Percentiles rank a stretch among this genome's conserved stretches.
Conservation (phyloP, 2,113 vertebrate species). For the Oxyruncus cristatus region DNA sequence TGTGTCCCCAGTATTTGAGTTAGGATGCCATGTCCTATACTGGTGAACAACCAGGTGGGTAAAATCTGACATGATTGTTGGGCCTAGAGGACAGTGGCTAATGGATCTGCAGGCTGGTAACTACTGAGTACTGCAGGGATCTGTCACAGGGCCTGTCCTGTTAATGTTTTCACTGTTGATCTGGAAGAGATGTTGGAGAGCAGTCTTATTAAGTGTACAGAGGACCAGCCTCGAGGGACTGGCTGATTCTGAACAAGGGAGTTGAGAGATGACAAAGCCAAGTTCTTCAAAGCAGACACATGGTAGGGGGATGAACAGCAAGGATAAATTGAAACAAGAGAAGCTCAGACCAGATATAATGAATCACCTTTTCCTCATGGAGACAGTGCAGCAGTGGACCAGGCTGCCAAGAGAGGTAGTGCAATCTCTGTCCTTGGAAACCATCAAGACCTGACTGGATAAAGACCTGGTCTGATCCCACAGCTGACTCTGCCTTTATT, state of each 20-base stretch:
- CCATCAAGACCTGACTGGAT: not conserved
- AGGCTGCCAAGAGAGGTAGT: not conserved
- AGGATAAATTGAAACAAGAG: not conserved
- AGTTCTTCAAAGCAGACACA: not conserved
- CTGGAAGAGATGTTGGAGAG: not conserved
- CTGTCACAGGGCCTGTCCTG: not conserved
- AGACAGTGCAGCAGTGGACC: not conserved
- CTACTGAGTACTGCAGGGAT: not conserved
- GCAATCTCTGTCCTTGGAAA: not conserved
- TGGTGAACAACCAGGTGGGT: not conserved
- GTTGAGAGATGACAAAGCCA: not conserved
- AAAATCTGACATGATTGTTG: not conserved
- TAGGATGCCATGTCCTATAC: not conserved
- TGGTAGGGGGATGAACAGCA: not conserved
- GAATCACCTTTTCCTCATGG: not conserved
- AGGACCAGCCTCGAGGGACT: not conserved
- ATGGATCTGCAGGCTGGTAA: not conserved
- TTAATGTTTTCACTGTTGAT: not conserved
- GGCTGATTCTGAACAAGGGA: not conserved
- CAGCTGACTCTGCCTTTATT: not conserved
- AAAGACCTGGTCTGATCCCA: not conserved
- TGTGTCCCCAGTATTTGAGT: not conserved
- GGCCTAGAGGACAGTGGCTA: not conserved
- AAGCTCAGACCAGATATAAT: not conserved
- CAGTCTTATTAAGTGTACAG: not conserved